Evolutionary conservation across 1,140 invertebrate species (phyloP).

Genomic region (Drosophila subobscura): DNA sequence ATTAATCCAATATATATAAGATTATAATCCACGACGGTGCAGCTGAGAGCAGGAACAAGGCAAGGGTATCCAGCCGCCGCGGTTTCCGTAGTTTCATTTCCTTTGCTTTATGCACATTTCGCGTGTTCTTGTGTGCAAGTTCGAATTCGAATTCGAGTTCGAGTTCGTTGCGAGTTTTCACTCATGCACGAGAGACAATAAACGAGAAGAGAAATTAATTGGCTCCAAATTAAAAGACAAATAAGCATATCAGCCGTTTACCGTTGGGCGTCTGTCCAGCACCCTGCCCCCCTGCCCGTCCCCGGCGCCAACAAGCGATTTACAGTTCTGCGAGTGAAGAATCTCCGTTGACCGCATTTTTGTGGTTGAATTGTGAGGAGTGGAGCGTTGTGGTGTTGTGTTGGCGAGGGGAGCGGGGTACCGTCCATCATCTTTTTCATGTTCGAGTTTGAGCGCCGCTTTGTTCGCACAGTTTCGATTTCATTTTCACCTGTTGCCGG

Average conservation of each 20-base stretch:
- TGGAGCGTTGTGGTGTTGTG: neutral
- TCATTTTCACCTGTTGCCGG: conserved; percentile 73
- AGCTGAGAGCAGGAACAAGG: too few species aligned
- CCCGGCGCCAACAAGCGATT: conserved; percentile 36
- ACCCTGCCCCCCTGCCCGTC: neutral
- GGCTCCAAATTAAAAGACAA: conserved; percentile 71
- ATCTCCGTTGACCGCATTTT: conserved; percentile 73
- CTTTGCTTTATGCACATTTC: too few species aligned
- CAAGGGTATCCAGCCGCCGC: too few species aligned
- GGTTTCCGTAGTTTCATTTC: too few species aligned
- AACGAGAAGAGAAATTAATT: conserved; percentile 74
- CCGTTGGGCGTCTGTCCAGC: conserved; percentile 47
- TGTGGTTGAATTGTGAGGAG: conserved; percentile 55
- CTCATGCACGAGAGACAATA: conserved; percentile 19
- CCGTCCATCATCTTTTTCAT: neutral
- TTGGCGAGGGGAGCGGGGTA: neutral
- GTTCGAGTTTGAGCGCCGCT: conserved; percentile 13
- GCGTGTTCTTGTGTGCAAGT: neutral
- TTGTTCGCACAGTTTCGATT: conserved; percentile 64
- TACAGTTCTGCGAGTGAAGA: conserved; percentile 65
- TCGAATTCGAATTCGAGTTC: neutral
- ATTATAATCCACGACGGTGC: too few species aligned
- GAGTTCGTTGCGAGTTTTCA: conserved; percentile 20
- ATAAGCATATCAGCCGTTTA: conserved; percentile 64
- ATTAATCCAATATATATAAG: too few species aligned